Base-by-base conservation (phyloP, 2,113 vertebrate species). In the Pristiophorus japonicus region DNA sequence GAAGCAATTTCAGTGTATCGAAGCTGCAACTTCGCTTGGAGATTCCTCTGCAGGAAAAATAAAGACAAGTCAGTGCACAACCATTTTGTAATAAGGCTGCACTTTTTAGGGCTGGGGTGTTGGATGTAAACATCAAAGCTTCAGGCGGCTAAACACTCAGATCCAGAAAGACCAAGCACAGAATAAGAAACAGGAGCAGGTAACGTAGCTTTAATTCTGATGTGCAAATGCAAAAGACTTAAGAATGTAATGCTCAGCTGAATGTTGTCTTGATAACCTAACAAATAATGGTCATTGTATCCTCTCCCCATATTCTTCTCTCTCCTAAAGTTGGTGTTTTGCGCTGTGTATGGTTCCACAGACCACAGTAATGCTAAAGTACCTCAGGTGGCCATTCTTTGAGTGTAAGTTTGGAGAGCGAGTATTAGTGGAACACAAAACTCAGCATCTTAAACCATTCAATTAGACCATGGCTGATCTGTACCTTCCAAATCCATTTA, bases 1-100 rank as follows among this genome's bases (percentile, higher is more conserved):
- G 98, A 99, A 34, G 98, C 94, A 78, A 99, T 96, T 97, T 99
- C 99, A 84, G 96, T 97, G 96, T 99, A 99, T 22, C 99, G 98
- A 95, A 99, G 97, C 96, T 98, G 97, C 94, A 99, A 97, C 96
- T 99, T 99, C 85, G 96, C 73, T 96, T 99, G 99, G 30, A 99
- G 97, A 85, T 99, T 96, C 6, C 96, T 98, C 99, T 99, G 97
- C 96, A 96, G 16, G 67, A 94, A 2, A n/a, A 62, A 95, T 51
- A 55, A 47, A 62, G 6, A n/a, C 22, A 8, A 94, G 42, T 70
- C 42, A 51, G 45, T 14, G n/a, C 20, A 47, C 6, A 16, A 38
- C 16, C 38, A 16, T 34, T 90, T 63, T 24, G 51, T 59, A 55
- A 59, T 90, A 34, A 90, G 22, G 22, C 78, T 81, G n/a, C 38